These are phyloP conservation scores for Tachina grossa DNA, from an alignment of 2,888 invertebrate genomes.

Conservation along the genomic window DNA sequence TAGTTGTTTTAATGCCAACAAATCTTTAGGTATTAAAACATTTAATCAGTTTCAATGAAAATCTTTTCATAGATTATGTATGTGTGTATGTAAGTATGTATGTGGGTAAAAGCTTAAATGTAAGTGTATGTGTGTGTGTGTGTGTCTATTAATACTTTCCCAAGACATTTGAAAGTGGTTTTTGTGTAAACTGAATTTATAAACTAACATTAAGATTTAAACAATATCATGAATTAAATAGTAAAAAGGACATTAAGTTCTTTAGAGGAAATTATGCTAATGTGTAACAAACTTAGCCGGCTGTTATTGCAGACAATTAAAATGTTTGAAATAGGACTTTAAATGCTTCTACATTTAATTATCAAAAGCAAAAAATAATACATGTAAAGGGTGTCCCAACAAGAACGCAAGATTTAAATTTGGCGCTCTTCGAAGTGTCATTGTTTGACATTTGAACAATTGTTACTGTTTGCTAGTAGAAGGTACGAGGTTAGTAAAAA, in stretches of 20 bases:
- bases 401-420: no score
- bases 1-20: conserved; percentile 33
- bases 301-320: neutral
- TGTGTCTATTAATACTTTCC: conserved; percentile 2
- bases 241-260: neutral
- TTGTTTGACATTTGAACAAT: no score
- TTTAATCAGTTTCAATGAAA: conserved; percentile 54
- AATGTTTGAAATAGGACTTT: neutral
- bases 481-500: no score
- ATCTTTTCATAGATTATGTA: conserved; percentile 1
- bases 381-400: no score
- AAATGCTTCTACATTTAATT: neutral
- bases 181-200: conserved; percentile 36
- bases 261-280: neutral
- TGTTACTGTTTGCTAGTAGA: no score
- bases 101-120: no score
- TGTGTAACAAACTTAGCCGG: neutral
- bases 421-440: no score
- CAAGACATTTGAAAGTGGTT: conserved; percentile 51
- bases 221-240: conserved; percentile 47
- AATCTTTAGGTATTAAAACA: conserved; percentile 54
- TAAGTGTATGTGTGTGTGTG: neutral
- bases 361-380: neutral
- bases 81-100: neutral
- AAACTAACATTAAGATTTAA: conserved; percentile 36